phyloP scores from a whole-genome alignment of 2,888 invertebrate genomes.

The Tortrix viridana region DNA sequence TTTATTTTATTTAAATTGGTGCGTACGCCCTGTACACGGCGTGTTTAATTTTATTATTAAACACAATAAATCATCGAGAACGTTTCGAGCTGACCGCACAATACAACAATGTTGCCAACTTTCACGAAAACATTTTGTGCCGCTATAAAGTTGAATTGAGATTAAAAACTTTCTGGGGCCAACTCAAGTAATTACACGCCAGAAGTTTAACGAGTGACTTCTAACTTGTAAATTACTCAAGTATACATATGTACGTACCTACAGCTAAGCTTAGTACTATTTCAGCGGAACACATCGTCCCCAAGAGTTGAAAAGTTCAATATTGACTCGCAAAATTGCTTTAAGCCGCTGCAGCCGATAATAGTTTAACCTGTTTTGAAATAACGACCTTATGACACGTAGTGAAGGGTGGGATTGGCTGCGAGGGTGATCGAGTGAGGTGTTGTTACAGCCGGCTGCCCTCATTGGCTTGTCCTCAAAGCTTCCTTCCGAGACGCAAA shows the following conservation, averaged over 20 bases:
- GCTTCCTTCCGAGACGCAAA: slow-evolving; percentile 68
- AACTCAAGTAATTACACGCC: slow-evolving; percentile 31
- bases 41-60: not conserved
- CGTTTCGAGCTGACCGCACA: slow-evolving; percentile 16
- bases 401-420: slow-evolving; percentile 64
- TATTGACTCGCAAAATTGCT: slow-evolving; percentile 82
- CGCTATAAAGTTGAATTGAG: slow-evolving; percentile 27
- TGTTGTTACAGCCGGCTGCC: slow-evolving; percentile 71
- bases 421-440: slow-evolving; percentile 59
- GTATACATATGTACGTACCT: slow-evolving; percentile 16
- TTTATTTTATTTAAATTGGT: not conserved
- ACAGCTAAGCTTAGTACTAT: slow-evolving; percentile 49
- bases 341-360: slow-evolving; percentile 75
- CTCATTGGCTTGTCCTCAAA: slow-evolving; percentile 79
- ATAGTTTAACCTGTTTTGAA: slow-evolving; percentile 64
- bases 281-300: slow-evolving; percentile 70
- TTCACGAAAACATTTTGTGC: slow-evolving; percentile 24
- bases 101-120: slow-evolving; percentile 18
- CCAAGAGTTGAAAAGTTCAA: slow-evolving; percentile 75
- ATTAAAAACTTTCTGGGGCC: slow-evolving; percentile 30
- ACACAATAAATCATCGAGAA: not conserved
- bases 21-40: not conserved
- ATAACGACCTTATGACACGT: slow-evolving; percentile 68
- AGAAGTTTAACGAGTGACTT: slow-evolving; percentile 21
- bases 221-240: slow-evolving; percentile 36